Evolutionary conservation across 2,888 invertebrate genomes (phyloP), one percentile per base, ranked within the genome.

Genomic region (Tipula lateralis): DNA sequence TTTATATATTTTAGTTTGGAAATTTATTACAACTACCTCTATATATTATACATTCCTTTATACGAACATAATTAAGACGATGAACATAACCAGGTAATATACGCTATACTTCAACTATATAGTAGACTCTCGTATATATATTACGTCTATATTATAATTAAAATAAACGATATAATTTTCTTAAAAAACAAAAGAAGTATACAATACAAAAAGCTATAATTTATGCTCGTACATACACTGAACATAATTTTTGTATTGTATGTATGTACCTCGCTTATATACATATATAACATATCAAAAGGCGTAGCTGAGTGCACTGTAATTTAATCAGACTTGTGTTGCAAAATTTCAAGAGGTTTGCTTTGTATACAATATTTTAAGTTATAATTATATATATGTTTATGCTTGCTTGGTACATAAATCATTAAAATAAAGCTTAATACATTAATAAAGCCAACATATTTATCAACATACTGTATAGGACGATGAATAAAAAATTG

Each of bases 1-100:
- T 24, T 66, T 66, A 24, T 66, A 66, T 24, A 24, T 66, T 66
- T 24, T 24, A 66, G 1, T 24, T 66, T 66, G 66, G 9, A 66
- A 66, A 66, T 2, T 66, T 24, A 24, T 66, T 66, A 50, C 4
- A 50, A 7, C n/a, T 32, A 32, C 6, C 3, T 36, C 1, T 36
- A 36, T 9, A 36, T 36, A 36, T 36, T 16, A 16, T 44, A 24
- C 19, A 24, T 24, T 1, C 24, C 1, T 66, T n/a, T n/a, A n/a
- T n/a, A n/a, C n/a, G n/a, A n/a, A n/a, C n/a, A 66, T 66, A 66
- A 66, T 66, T 66, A 66, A 66, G 66, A 66, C 66, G 24, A 66
- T 24, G 19, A 66, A 66, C 66, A 66, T 66, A 66, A 66, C 7
- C 66, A 66, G 24, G 9, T n/a, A 13, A 16, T 24, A 66, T 24